Percentiles rank a stretch among this genome's conserved stretches.
phyloP scores from a whole-genome alignment of 2,797 vertebrate species.

The Enteromius anoplus region DNA sequence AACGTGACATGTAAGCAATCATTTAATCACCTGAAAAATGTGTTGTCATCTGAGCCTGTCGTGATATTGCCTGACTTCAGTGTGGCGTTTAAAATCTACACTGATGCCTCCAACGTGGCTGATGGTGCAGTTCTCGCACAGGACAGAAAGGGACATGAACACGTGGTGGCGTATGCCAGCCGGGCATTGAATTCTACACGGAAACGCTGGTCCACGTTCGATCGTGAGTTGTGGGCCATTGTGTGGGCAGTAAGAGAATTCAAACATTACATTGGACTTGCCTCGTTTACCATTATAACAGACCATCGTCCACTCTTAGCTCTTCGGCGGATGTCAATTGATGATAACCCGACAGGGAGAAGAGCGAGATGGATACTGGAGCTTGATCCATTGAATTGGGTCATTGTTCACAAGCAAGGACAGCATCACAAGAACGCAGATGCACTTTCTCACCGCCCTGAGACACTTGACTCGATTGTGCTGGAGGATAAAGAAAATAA shows the following conservation, averaged over 20 bases:
- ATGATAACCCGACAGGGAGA: conserved; percentile 44
- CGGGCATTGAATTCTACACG: background rate
- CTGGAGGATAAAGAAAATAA: too few relatives aligned
- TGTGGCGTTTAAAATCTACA: conserved; percentile 29
- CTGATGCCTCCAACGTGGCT: background rate
- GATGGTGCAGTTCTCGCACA: conserved; percentile 10
- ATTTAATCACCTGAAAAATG: conserved; percentile 12
- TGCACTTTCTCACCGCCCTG: conserved; percentile 28
- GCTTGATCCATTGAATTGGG: conserved; percentile 46
- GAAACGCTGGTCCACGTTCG: conserved; percentile 15
- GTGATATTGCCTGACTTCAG: conserved; percentile 31
- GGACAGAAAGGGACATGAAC: background rate
- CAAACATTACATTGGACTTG: conserved; percentile 25
- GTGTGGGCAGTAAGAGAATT: background rate
- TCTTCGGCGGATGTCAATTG: conserved; percentile 17
- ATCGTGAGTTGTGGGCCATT: conserved; percentile 8
- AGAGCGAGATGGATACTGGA: conserved; percentile 49
- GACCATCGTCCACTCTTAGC: conserved; percentile 47
- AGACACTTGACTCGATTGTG: background rate
- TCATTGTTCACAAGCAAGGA: conserved; percentile 35
- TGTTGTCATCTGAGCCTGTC: background rate
- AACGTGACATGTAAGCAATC: background rate
- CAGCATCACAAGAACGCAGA: conserved; percentile 37
- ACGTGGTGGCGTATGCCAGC: conserved; percentile 31
- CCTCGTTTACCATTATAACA: conserved; percentile 47